A percentile compares a stretch with the other conserved stretches of the same genome.
Conservation (phyloP, 2,888 invertebrate genomes). For the Malthinus flaveolus region DNA sequence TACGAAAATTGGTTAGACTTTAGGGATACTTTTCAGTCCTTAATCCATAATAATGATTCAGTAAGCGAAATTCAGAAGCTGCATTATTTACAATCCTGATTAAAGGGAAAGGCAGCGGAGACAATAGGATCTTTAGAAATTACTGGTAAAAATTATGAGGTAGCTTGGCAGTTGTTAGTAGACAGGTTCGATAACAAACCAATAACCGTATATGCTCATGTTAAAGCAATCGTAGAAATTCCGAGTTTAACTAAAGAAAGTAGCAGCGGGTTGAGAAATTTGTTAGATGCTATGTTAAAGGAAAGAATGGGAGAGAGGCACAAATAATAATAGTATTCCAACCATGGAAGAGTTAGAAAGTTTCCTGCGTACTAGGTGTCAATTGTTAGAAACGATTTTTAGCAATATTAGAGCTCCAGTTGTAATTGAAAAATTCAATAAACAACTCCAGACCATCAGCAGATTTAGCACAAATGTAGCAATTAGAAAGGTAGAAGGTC, state of each 20-base stretch:
- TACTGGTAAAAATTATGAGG: neutral
- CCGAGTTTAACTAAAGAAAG: too few species aligned
- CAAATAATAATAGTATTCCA: slow-evolving; percentile 11
- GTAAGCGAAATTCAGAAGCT: neutral
- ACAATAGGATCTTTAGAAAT: neutral
- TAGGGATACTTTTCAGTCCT: neutral
- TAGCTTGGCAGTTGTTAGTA: neutral
- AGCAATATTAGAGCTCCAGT: too few species aligned
- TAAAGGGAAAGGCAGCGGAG: neutral
- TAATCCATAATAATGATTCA: neutral
- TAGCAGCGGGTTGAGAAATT: too few species aligned
- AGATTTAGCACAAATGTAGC: neutral
- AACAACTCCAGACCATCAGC: too few species aligned
- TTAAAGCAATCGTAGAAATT: too few species aligned
- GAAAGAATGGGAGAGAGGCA: slow-evolving; percentile 20
- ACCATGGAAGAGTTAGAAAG: slow-evolving; percentile 16
- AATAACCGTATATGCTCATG: neutral
- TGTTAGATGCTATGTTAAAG: neutral
- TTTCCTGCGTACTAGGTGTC: slow-evolving; percentile 5
- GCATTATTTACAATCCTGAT: neutral
- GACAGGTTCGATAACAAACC: neutral
- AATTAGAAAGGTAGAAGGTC: neutral
- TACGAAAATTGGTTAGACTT: neutral
- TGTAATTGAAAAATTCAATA: too few species aligned
- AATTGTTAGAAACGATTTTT: too few species aligned